Evolutionary conservation across 2,113 vertebrate species (phyloP), one percentile per base, ranked within the genome.

Genomic region (Chloroceryle aenea): DNA sequence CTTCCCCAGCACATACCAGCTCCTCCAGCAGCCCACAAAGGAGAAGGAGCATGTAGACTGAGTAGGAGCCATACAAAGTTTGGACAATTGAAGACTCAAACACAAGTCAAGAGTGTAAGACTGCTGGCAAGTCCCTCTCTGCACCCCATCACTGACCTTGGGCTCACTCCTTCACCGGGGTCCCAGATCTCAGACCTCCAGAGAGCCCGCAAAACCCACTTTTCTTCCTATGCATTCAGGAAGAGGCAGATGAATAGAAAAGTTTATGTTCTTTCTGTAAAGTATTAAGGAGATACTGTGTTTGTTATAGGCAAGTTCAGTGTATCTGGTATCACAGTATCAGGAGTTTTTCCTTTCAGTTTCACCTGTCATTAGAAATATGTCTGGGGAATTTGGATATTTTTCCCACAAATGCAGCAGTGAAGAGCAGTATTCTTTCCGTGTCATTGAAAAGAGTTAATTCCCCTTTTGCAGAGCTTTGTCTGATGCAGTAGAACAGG

Each of bases 321-420:
- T 38, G n/a, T 47, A 15, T 42, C 53, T 73, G 18, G 6, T 74
- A 22, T 45, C n/a, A 69, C 15, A 36, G n/a, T 25, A 36, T 13
- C 21, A 38, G 4, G 26, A 45, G 9, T 8, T 82, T 66, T 58
- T 5, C 10, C 23, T 30, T 19, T 87, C 14, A 22, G 18, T 27
- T 59, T 2, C 34, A 71, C 8, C 6, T 17, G 7, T 34, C 14
- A 32, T 42, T 43, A 76, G 55, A 83, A 61, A 76, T 32, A 27
- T 1, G 1, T 8, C 18, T 48, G 43, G 10, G 75, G 29, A 59
- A 55, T 30, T 42, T 42, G 23, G 3, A 32, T 68, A 10, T 82
- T 76, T 67, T 59, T 14, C 59, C 20, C 34, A 47, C 26, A 32
- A 1, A 21, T 0, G 0, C 4, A 1, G 10, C 59, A 53, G 27